Base-by-base conservation (phyloP, 2,797 vertebrate genomes). In the Ceryle rudis region DNA sequence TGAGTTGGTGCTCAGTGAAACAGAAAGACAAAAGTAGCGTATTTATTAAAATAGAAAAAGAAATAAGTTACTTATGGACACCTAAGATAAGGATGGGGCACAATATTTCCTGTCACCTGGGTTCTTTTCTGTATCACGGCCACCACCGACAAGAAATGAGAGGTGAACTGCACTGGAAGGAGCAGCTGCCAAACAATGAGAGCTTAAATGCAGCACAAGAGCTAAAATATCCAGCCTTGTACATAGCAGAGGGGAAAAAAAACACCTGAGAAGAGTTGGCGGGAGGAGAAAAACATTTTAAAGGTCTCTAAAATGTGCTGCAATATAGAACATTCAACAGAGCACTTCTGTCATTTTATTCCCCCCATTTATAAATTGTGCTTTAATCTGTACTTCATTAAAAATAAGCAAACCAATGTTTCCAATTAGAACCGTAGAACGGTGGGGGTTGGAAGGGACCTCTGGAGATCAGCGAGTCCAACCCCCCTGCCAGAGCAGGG, bases 211-310 rank as follows among this genome's bases (percentile, higher is more conserved):
- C 47, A 62, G 54, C 62, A 28, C 0, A 6, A 58, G 23, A 86
- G 58, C 69, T 41, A 80, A 39, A 6, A 12, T 5, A 5, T 17
- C 31, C 35, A 22, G 35, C 23, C n/a, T 22, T 11, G 31, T 3
- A 20, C 4, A 1, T 1, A 31, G 17, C 0, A 6, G 62, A 44
- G 57, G 39, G 52, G 41, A 8, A 21, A 28, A 55, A 46, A 46
- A 46, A n/a, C 29, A 33, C 25, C 37, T 0, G 11, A 64, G 64
- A 54, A 41, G 25, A 89, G 49, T 3, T 11, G 44, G 31, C 37
- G n/a, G 57, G 81, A 79, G 42, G 33, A 67, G 31, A 39, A 77
- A 71, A 77, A 18, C 26, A 17, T 13, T 33, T 51, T 5, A 2
- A 70, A 44, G 33, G 31, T 72, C 57, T 55, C 70, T 41, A 42